These are phyloP conservation scores for Lethocerus indicus DNA, from an alignment of 1,140 invertebrate genomes.

Conservation along the genomic window DNA sequence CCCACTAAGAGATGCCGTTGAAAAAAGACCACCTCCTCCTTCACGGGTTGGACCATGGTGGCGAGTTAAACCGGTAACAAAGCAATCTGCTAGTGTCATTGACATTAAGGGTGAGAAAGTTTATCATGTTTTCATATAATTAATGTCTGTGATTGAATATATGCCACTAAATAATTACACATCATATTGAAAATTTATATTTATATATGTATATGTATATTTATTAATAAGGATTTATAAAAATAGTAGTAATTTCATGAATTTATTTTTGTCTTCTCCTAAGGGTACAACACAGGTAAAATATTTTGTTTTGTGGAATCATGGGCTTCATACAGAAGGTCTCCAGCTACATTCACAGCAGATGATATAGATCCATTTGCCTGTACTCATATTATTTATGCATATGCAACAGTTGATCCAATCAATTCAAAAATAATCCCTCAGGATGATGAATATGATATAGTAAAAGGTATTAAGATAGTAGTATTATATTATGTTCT, in stretches of 20 bases:
- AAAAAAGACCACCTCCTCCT: constrained; percentile 31
- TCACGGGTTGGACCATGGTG: constrained; percentile 11
- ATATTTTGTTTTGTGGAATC: constrained; percentile 47
- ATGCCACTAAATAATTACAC: not conserved
- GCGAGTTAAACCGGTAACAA: constrained; percentile 4
- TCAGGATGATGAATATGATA: constrained; percentile 33
- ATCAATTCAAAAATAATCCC: constrained; percentile 37
- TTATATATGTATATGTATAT: not conserved
- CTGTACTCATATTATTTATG: constrained; percentile 69
- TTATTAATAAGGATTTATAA: not conserved
- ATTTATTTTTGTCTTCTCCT: not conserved
- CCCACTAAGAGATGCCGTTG: constrained; percentile 45
- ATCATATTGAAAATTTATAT: not conserved
- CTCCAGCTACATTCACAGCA: constrained; percentile 43
- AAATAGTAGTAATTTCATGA: not conserved
- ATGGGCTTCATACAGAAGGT: constrained; percentile 41
- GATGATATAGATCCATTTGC: constrained; percentile 46
- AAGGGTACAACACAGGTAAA: constrained; percentile 7
- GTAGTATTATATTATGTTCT: not conserved
- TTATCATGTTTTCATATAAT: not conserved
- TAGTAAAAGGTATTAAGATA: constrained; percentile 28
- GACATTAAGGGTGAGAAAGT: not conserved
- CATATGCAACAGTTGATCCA: constrained; percentile 51
- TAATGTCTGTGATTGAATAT: not conserved
- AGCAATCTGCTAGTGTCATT: constrained; percentile 10